phyloP scores from a whole-genome alignment of 2,113 vertebrate species.

The Poeciliopsis occidentalis region DNA sequence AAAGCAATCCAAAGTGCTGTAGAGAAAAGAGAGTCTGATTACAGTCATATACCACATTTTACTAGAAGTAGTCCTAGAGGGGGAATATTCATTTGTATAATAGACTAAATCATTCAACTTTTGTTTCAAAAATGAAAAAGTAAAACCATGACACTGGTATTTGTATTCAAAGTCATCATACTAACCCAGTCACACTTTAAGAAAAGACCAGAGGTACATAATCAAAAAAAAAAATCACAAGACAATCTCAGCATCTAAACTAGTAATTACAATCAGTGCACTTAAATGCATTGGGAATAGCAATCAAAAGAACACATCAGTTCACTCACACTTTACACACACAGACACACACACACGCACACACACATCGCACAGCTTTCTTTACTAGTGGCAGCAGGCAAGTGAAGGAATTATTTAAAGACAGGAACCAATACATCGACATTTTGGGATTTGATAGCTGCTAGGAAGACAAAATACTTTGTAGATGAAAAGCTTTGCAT shows the following conservation, averaged over 20 bases:
- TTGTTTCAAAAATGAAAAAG: not conserved
- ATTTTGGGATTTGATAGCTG: not conserved
- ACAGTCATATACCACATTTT: no score
- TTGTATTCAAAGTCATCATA: not conserved
- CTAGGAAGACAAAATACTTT: no score
- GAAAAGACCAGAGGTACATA: not conserved
- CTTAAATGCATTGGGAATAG: slow-evolving; percentile 30
- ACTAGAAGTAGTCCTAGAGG: not conserved
- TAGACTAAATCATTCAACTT: not conserved
- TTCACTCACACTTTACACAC: not conserved
- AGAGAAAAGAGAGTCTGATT: no score
- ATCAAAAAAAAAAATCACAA: slow-evolving; percentile 11
- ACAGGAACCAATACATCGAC: slow-evolving; percentile 12
- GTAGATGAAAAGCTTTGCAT: no score
- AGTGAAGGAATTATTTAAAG: slow-evolving; percentile 16
- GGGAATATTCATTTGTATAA: not conserved
- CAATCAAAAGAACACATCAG: slow-evolving; percentile 46
- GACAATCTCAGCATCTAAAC: slow-evolving; percentile 27
- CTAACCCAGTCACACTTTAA: not conserved
- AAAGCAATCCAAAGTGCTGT: no score
- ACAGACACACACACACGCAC: not conserved
- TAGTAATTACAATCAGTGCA: slow-evolving; percentile 59
- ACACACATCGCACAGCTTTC: slow-evolving; percentile 1
- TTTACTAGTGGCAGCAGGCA: slow-evolving; percentile 27
- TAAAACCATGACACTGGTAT: not conserved